Evolutionary conservation across 2,888 invertebrate species (phyloP), one percentile per base, ranked within the genome.

Genomic region (Disparrhopalites patrizii): DNA sequence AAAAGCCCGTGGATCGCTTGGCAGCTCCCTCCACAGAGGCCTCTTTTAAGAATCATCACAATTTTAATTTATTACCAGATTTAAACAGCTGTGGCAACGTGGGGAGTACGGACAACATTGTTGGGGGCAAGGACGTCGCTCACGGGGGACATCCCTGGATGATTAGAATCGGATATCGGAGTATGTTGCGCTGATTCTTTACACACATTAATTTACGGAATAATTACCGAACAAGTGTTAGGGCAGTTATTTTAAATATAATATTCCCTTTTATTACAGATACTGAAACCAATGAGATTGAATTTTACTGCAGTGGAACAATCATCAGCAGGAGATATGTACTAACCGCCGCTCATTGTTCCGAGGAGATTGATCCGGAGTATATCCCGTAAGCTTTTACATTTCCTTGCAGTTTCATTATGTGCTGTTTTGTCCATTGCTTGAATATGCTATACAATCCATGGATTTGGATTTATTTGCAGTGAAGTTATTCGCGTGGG

Each of bases 141-240:
- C 77, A 88, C 3, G 83, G 82, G 43, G 86, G 89, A 73, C 87
- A 85, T 79, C 89, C 89, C 0, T 90, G 89, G 89, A 86, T 89
- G 87, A 87, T 85, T 0, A 79, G 89, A 1, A 77, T 90, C n/a
- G 83, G 84, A 1, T 90, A 88, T 69, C 54, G 55, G 43, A 68
- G 71, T 71, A 68, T 51, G n/a, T 56, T 60, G 20, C 13, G 27
- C 7, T 50, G n/a, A 51, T 25, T 18, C 23, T 54, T 40, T 30
- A 27, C 23, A 36, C 1, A 40, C 1, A 23, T 36, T 27, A 50
- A 30, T 43, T 65, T 27, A 36, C n/a, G 31, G 25, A 23, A n/a
- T n/a, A n/a, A n/a, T n/a, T n/a, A n/a, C n/a, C n/a, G 27, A 27
- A 28, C 15, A 28, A 27, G n/a, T n/a, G n/a, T 28, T 57, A 23